Evolutionary conservation across 2,113 vertebrate species (phyloP), one percentile per base, ranked within the genome.

Genomic region (Ictidomys tridecemlineatus): DNA sequence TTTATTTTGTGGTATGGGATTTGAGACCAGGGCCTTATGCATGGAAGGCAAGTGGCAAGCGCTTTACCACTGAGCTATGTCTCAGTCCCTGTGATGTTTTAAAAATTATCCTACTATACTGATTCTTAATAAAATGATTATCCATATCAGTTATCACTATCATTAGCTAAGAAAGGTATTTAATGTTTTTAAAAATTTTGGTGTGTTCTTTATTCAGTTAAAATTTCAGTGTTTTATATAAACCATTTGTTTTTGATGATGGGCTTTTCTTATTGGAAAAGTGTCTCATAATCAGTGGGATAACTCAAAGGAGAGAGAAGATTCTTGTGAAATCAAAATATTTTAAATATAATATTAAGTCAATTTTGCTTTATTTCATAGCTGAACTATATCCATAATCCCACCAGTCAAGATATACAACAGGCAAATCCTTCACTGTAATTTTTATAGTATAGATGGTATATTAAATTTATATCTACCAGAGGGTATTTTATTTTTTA

Each of bases 81-180:
- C 30, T 24, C 85, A 48, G 17, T 9, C 53, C 63, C 37, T 24
- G 9, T 70, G 32, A 32, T 61, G 34, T 80, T 88, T 32, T 94
- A 63, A 63, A 91, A 85, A 76, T 92, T 48, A 89, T 56, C 11
- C 32, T 51, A 17, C 34, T 48, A 4, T 24, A 69, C 4, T 67
- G n/a, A 4, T 74, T 26, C 70, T 96, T 93, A 87, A 67, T 83
- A 67, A 95, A 96, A 87, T 85, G 7, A 22, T 87, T 73, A 89
- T 92, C 28, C 1, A 10, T 85, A 65, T 65, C 28, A 89, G 14
- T 83, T 26, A 65, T 13, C n/a, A 45, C 30, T 85, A 69, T 69
- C 48, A 63, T 85, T 70, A 58, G 42, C 8, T 82, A 67, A 67
- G 94, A 79, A 86, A 24, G 10, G 11, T 73, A 53, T 20, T 92